phyloP scores from a whole-genome alignment of 2,113 vertebrate genomes.

The Falco punctatus region DNA sequence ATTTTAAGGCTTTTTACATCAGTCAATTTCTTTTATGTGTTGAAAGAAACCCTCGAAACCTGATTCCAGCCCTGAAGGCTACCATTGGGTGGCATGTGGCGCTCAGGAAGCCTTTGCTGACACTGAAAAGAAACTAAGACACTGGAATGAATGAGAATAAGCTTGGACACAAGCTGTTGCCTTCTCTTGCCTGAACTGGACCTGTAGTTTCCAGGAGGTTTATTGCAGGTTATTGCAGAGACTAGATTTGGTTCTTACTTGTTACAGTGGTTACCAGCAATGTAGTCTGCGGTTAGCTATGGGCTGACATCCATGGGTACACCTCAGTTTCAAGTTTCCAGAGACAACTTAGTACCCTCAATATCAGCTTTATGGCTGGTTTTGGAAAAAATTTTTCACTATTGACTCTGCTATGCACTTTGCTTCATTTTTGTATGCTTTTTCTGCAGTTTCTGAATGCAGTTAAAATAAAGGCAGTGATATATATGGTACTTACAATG shows the following conservation, averaged over 20 bases:
- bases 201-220: not conserved
- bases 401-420: not conserved
- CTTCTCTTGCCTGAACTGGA: not conserved
- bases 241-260: not conserved
- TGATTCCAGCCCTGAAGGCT: not conserved
- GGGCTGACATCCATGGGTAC: not conserved
- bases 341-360: not conserved
- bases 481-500: not conserved
- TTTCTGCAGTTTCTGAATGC: not conserved
- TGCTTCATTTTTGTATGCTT: not conserved
- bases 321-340: not conserved
- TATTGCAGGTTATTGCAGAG: not conserved
- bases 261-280: not conserved
- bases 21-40: not conserved
- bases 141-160: rapidly evolving
- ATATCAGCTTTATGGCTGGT: not conserved
- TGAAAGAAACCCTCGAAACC: not conserved
- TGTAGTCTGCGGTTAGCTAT: not conserved
- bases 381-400: not conserved
- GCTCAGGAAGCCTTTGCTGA: not conserved
- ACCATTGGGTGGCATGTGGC: no score
- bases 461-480: constrained; percentile 3
- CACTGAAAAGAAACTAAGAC: not conserved
- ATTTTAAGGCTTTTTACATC: not conserved
- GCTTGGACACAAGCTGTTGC: not conserved